Percentiles rank a stretch among this genome's conserved stretches.
Evolutionary conservation across 1,140 invertebrate genomes (phyloP).

Genomic region (Pogonomyrmex barbatus): DNA sequence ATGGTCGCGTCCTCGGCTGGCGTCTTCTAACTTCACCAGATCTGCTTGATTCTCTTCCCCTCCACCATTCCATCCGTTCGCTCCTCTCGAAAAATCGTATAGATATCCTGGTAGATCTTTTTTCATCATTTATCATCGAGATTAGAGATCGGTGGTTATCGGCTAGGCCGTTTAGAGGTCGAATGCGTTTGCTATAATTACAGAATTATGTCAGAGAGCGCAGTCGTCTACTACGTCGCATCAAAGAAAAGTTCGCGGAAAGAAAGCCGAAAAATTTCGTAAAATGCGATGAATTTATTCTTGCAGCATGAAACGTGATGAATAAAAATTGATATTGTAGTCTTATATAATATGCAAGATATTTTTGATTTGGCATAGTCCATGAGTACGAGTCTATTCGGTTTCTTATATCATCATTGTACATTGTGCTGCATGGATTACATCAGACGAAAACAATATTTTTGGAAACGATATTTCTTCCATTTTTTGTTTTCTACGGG

Average conservation of each 20-base stretch:
- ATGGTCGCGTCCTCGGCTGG: conserved; percentile 38
- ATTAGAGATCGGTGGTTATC: conserved; percentile 76
- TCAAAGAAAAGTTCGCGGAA: conserved; percentile 32
- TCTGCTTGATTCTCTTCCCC: conserved; percentile 6
- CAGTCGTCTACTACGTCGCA: conserved; percentile 52
- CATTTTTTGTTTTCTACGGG: neutral
- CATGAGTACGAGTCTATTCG: neutral
- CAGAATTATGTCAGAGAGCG: conserved; percentile 68
- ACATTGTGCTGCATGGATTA: neutral
- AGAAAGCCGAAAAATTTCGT: too few relatives aligned
- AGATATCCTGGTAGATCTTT: conserved; percentile 44
- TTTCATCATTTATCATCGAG: conserved; percentile 72
- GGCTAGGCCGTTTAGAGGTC: conserved; percentile 82
- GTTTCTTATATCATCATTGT: neutral
- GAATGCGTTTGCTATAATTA: conserved; percentile 74
- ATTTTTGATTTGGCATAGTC: neutral
- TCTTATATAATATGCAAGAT: neutral
- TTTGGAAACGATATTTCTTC: conserved; percentile 10
- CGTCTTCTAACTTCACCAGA: conserved; percentile 41
- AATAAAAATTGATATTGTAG: neutral
- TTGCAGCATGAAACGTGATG: neutral
- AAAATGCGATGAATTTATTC: conserved; percentile 10
- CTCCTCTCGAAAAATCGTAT: conserved; percentile 22
- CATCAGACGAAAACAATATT: neutral
- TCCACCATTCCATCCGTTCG: neutral